These are phyloP conservation scores for Conger conger DNA, from an alignment of 2,113 vertebrate species.

Conservation along the genomic window DNA sequence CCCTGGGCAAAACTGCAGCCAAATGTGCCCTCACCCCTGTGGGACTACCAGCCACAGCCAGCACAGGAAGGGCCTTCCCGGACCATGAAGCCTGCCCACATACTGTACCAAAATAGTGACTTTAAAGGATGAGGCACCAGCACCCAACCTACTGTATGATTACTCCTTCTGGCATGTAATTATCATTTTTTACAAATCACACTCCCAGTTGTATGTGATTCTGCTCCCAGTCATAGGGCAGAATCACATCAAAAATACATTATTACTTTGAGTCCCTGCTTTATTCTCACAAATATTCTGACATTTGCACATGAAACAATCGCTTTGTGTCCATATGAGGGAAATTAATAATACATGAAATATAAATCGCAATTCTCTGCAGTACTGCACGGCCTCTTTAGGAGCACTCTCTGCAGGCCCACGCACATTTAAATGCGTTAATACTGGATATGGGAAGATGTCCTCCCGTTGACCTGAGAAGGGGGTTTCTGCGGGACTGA, in stretches of 20 bases:
- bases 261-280: not conserved
- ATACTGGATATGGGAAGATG: not conserved
- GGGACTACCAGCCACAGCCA: too few species aligned
- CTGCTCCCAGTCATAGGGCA: too few species aligned
- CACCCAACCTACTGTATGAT: too few species aligned
- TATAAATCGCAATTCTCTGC: not conserved
- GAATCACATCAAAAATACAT: not conserved
- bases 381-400: not conserved
- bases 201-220: too few species aligned
- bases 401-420: not conserved
- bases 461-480: not conserved
- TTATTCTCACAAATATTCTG: not conserved
- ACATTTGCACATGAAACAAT: not conserved
- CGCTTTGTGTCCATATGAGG: not conserved
- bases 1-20: too few species aligned
- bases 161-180: not conserved
- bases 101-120: too few species aligned
- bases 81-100: too few species aligned
- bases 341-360: not conserved
- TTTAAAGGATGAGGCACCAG: too few species aligned
- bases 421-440: not conserved
- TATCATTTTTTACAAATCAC: not conserved
- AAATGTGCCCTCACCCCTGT: too few species aligned
- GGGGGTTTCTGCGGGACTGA: slow-evolving; percentile 52
- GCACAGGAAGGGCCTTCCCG: too few species aligned